These are phyloP conservation scores for Harmothoe impar DNA, from an alignment of 2,888 invertebrate genomes.

Conservation along the genomic window DNA sequence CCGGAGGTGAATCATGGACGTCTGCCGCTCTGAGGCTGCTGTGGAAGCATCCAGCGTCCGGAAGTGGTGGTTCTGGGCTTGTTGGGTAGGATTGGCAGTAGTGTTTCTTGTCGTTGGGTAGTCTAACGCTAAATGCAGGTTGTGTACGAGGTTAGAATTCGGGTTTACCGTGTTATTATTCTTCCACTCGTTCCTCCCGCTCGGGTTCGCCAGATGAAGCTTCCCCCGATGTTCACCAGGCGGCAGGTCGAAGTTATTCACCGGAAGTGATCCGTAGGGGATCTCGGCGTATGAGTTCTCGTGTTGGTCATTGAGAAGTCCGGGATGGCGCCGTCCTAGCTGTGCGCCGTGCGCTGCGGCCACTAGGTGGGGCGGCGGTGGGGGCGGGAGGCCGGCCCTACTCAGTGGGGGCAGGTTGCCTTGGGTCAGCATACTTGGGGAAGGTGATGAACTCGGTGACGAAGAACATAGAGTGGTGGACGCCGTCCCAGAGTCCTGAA, in stretches of 20 bases:
- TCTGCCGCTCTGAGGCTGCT: background rate
- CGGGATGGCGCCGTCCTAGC: background rate
- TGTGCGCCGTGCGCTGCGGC: background rate
- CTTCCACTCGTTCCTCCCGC: background rate
- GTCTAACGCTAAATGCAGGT: conserved; percentile 2
- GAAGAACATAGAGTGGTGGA: conserved; percentile 55
- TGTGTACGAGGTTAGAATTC: background rate
- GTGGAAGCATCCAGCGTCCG: background rate
- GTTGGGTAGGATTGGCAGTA: background rate
- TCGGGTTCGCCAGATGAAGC: background rate
- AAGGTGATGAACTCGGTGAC: conserved; percentile 44
- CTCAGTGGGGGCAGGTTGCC: background rate
- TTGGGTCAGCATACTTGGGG: conserved; percentile 28
- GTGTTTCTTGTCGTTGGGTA: background rate
- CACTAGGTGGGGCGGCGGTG: background rate
- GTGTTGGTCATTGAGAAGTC: background rate
- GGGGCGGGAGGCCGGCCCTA: background rate
- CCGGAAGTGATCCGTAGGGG: conserved; percentile 38
- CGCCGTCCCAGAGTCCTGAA: conserved; percentile 52
- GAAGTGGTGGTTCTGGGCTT: background rate
- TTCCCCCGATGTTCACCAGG: background rate
- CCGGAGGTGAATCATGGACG: conserved; percentile 31
- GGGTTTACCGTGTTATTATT: background rate
- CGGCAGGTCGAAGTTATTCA: conserved; percentile 44
- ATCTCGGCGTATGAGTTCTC: conserved; percentile 58